phyloP scores from a whole-genome alignment of 2,113 vertebrate genomes.

The Nanorana parkeri region DNA sequence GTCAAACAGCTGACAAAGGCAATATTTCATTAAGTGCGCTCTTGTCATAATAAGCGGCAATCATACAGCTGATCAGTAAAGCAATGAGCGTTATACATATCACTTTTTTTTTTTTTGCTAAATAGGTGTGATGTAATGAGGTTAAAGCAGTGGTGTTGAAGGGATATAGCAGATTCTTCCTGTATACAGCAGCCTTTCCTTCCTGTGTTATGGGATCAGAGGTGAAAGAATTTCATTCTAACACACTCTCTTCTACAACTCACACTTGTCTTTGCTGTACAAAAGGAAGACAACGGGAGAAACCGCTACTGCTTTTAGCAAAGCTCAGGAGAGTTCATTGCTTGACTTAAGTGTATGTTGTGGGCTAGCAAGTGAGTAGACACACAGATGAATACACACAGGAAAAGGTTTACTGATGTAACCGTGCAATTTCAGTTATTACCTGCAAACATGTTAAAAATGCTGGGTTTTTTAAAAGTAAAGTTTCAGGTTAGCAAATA shows the following conservation, averaged over 20 bases:
- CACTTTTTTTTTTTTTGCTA: no score
- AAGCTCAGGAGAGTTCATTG: neutral
- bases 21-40: no score
- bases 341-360: neutral
- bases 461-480: no score
- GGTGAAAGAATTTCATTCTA: conserved; percentile 38
- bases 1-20: neutral
- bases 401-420: no score
- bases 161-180: conserved; percentile 52
- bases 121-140: conserved; percentile 12
- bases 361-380: no score
- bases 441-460: no score
- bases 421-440: no score
- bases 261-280: conserved; percentile 20
- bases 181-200: conserved; percentile 44
- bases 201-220: conserved; percentile 46
- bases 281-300: conserved; percentile 34
- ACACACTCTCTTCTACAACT: conserved; percentile 34
- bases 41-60: no score
- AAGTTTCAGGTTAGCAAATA: no score
- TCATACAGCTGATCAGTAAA: neutral
- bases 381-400: no score
- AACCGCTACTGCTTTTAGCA: conserved; percentile 27
- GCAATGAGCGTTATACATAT: no score
- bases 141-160: conserved; percentile 30